These are phyloP conservation scores for Esox niger DNA, from an alignment of 2,113 vertebrate genomes.

Conservation along the genomic window DNA sequence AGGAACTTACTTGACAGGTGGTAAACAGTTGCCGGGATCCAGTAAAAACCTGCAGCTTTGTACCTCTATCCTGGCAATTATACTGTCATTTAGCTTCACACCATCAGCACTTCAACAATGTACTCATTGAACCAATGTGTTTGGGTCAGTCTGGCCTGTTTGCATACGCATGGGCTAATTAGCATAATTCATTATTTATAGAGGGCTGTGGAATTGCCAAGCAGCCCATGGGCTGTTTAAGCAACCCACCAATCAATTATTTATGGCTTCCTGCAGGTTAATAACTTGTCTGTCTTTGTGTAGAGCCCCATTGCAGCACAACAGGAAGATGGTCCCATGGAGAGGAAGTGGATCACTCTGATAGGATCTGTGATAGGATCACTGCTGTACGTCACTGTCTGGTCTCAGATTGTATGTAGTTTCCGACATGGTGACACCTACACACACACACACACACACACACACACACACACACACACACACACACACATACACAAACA, in stretches of 20 bases:
- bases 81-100: no score
- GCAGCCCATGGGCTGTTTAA: conserved; percentile 66
- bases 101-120: background rate
- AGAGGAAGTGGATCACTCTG: conserved; percentile 62
- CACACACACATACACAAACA: background rate
- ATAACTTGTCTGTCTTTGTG: conserved; percentile 70
- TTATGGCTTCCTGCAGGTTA: conserved; percentile 70
- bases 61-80: background rate
- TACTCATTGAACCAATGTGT: conserved; percentile 55
- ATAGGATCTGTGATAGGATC: conserved; percentile 47
- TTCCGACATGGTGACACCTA: background rate
- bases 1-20: no score
- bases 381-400: background rate
- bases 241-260: conserved; percentile 76
- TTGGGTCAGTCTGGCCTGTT: conserved; percentile 46
- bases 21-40: background rate
- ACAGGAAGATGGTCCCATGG: conserved; percentile 67
- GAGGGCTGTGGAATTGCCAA: conserved; percentile 63
- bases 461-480: background rate
- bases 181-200: conserved; percentile 75
- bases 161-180: conserved; percentile 64
- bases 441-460: background rate
- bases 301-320: conserved; percentile 71
- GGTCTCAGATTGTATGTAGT: background rate
- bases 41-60: background rate